Evolutionary conservation across 2,113 vertebrate genomes (phyloP), one percentile per base, ranked within the genome.

Genomic region (Phaethornis superciliosus): DNA sequence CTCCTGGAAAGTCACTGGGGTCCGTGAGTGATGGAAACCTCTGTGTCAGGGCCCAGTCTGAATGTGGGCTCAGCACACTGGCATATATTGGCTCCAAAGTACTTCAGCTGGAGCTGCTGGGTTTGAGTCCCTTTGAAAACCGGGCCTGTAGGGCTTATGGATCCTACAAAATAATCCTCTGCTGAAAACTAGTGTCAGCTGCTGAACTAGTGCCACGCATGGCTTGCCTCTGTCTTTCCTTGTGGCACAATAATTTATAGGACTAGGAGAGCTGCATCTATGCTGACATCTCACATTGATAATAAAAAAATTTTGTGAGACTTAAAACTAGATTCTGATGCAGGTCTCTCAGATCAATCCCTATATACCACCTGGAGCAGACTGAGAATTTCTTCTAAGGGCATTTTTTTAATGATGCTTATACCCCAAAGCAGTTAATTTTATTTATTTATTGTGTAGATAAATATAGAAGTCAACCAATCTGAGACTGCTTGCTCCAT

Each of bases 151-250:
- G 35, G 72, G 17, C 10, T 79, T 65, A 7, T 7, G 10, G 32
- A 69, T 54, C 35, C 81, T 79, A 46, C 27, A 60, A 15, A 86
- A 85, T 59, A 56, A 79, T 86, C 54, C 60, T 30, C 30, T 63
- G 33, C 12, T 71, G 47, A 74, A 88, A 90, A 68, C 28, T 22
- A 12, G 11, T 68, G 37, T 88, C 60, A 85, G 71, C 15, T 4
- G 5, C 68, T 86, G 85, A 90, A 56, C 32, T 33, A 20, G 35
- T 42, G 32, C 15, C 59, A 74, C 26, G 54, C 2, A 1, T 16
- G 21, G 4, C 35, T 88, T 76, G 46, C 22, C 24, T 96, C 95
- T 89, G 27, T 33, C 42, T 83, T 91, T 78, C 60, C 56, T 86
- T 77, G 46, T 63, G 56, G 85, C 68, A 90, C 90, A 85, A 86